These are phyloP conservation scores for Gymnarchus niloticus DNA, from an alignment of 2,113 vertebrate genomes.

Conservation along the genomic window DNA sequence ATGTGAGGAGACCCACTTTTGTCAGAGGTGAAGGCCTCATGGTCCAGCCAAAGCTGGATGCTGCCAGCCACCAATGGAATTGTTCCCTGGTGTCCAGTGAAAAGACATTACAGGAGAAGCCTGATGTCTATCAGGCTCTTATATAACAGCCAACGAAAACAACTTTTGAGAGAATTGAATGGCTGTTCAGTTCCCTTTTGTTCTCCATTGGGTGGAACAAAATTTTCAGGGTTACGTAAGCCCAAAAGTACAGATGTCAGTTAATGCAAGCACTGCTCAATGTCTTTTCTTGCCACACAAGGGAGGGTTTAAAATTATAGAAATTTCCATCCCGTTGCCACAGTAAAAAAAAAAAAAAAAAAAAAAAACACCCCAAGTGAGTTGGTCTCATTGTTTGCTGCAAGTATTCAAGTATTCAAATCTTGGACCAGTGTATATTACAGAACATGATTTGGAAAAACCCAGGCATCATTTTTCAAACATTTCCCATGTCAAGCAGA, in stretches of 20 bases:
- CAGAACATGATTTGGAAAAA: background rate
- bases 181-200: constrained; percentile 40
- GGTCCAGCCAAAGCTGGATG: background rate
- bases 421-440: background rate
- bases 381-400: background rate
- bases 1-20: background rate
- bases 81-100: constrained; percentile 28
- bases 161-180: constrained; percentile 48
- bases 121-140: constrained; percentile 33
- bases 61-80: constrained; percentile 20
- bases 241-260: constrained; percentile 55
- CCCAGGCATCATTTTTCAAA: background rate
- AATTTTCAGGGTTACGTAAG: constrained; percentile 32
- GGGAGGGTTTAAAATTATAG: constrained; percentile 41
- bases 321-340: constrained; percentile 46
- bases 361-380: background rate
- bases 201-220: constrained; percentile 42
- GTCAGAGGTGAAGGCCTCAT: background rate
- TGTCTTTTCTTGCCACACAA: constrained; percentile 44
- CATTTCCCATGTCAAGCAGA: background rate
- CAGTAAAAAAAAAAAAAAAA: constrained; percentile 37
- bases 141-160: constrained; percentile 34
- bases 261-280: constrained; percentile 58
- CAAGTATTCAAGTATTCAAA: background rate
- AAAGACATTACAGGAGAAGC: constrained; percentile 47